These are phyloP conservation scores for Eulimnadia texana DNA, from an alignment of 1,140 invertebrate species.

Conservation along the genomic window DNA sequence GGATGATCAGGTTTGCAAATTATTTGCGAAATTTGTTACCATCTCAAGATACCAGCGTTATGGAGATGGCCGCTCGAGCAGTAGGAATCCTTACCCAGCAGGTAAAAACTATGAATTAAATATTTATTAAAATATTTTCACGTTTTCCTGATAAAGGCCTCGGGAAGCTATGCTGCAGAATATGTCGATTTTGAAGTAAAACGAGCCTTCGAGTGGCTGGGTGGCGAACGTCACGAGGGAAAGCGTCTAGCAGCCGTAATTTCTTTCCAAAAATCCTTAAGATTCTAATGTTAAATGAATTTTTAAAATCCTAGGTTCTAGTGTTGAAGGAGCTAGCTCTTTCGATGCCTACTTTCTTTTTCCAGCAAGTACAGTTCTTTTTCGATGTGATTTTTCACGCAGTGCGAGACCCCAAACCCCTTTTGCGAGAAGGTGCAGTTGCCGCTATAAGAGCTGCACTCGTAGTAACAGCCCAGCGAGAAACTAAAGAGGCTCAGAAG, in stretches of 20 bases:
- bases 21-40: constrained; percentile 78
- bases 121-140: not conserved
- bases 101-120: not conserved
- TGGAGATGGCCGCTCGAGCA: constrained; percentile 72
- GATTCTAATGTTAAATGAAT: too few relatives aligned
- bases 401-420: constrained; percentile 79
- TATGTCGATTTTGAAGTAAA: constrained; percentile 95
- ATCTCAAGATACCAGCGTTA: constrained; percentile 76
- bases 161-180: constrained; percentile 81
- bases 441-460: constrained; percentile 83
- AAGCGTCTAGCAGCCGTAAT: constrained; percentile 73
- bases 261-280: constrained; percentile 13
- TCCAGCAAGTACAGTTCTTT: constrained; percentile 90
- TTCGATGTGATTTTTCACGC: constrained; percentile 92
- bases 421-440: constrained; percentile 79
- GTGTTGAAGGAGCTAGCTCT: constrained; percentile 85
- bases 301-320: constrained; percentile 52
- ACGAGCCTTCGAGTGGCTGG: constrained; percentile 83
- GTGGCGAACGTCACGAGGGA: constrained; percentile 72
- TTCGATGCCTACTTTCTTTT: constrained; percentile 94
- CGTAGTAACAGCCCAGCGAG: constrained; percentile 84
- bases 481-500: constrained; percentile 79
- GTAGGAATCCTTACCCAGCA: constrained; percentile 35
- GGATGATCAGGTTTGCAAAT: constrained; percentile 83
- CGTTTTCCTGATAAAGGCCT: constrained; percentile 57